These are phyloP conservation scores for Pachyramphus minor DNA, from an alignment of 2,113 vertebrate genomes.

Conservation along the genomic window DNA sequence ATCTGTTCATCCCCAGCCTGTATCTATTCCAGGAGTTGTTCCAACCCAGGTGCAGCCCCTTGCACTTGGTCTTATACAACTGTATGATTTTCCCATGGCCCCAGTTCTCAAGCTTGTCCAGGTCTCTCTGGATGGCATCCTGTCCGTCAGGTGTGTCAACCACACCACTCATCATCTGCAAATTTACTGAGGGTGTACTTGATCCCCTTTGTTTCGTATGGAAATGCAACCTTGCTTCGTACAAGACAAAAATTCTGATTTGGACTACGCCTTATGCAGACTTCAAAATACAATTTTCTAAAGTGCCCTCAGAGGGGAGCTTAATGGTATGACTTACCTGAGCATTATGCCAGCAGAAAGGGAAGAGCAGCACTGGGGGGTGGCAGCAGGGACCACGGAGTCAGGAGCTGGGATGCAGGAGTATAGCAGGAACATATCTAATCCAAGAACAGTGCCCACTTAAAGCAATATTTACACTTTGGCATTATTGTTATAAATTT, in stretches of 20 bases:
- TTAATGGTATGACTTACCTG: fast-evolving
- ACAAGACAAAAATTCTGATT: not conserved
- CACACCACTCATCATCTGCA: not conserved
- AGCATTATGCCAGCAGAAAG: not conserved
- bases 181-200: not conserved
- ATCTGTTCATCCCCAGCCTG: not conserved
- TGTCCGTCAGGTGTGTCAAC: no score
- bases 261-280: not conserved
- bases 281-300: not conserved
- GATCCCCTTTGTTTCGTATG: not conserved
- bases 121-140: not conserved
- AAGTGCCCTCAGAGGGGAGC: not conserved
- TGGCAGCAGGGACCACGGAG: not conserved
- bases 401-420: fast-evolving
- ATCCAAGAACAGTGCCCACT: not conserved
- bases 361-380: not conserved
- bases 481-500: not conserved
- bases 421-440: not conserved
- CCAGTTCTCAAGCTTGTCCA: not conserved
- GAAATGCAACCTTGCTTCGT: not conserved
- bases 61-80: not conserved
- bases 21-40: fast-evolving
- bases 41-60: fast-evolving
- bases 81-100: not conserved
- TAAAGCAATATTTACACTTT: not conserved